Conservation (phyloP, 1,140 invertebrate species). For the Chironomus tepperi region DNA sequence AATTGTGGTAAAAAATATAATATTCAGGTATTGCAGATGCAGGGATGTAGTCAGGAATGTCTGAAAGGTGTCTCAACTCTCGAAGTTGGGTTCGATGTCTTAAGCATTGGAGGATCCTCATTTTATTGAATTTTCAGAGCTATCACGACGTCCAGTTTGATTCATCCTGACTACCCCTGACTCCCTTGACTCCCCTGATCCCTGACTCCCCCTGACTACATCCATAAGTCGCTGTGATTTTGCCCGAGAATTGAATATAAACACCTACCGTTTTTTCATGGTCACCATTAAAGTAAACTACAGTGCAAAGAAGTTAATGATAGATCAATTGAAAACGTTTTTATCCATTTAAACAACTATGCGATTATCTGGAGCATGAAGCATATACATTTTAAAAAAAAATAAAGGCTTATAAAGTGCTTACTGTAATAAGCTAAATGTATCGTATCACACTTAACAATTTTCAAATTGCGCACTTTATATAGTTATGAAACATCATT, state of each 20-base stretch:
- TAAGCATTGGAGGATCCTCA: no score
- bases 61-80: no score
- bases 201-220: no score
- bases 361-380: constrained; percentile 21
- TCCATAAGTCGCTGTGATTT: no score
- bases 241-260: background rate
- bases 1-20: background rate
- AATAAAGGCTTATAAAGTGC: background rate
- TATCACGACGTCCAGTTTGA: no score
- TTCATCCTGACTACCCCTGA: no score
- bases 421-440: constrained; percentile 1
- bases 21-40: background rate
- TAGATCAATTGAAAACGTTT: constrained; percentile 16
- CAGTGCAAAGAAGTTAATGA: background rate
- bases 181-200: no score
- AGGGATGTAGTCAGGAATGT: no score
- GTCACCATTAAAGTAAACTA: background rate
- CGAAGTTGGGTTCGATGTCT: no score
- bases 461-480: constrained; percentile 8
- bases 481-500: constrained; percentile 14
- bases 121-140: no score
- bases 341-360: background rate
- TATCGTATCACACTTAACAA: background rate
- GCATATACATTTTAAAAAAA: background rate
- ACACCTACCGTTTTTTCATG: constrained; percentile 22